Conservation (phyloP, 2,797 vertebrate genomes). For the Oceanodroma leucorhoa region DNA sequence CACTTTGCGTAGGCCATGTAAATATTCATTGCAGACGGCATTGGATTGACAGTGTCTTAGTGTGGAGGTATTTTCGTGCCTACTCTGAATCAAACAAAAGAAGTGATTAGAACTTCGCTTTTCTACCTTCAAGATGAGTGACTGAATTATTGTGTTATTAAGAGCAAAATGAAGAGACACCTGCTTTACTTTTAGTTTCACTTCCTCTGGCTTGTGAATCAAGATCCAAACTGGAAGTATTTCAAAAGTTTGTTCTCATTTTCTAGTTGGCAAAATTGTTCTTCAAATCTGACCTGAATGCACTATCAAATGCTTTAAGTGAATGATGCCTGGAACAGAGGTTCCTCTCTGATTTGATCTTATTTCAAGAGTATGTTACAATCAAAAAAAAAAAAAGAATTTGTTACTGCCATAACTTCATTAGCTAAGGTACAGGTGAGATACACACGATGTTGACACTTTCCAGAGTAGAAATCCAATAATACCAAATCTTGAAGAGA, state of each 20-base stretch:
- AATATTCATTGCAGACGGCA: not conserved
- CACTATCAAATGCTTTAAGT: not conserved
- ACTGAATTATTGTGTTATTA: not conserved
- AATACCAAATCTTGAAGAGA: not conserved
- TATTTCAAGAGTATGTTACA: not conserved
- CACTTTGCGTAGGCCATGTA: not conserved
- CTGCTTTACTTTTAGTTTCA: not conserved
- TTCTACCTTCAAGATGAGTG: not conserved
- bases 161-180: not conserved
- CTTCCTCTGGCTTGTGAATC: not conserved
- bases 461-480: not conserved
- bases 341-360: not conserved
- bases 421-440: not conserved
- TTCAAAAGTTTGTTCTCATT: not conserved
- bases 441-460: accelerated
- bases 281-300: not conserved
- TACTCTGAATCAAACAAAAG: not conserved
- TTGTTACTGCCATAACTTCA: not conserved
- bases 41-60: not conserved
- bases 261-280: not conserved
- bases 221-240: not conserved
- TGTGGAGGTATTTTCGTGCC: not conserved
- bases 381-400: not conserved
- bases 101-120: not conserved
- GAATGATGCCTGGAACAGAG: not conserved